Conservation (phyloP, 2,113 vertebrate species). For the Sialia sialis region DNA sequence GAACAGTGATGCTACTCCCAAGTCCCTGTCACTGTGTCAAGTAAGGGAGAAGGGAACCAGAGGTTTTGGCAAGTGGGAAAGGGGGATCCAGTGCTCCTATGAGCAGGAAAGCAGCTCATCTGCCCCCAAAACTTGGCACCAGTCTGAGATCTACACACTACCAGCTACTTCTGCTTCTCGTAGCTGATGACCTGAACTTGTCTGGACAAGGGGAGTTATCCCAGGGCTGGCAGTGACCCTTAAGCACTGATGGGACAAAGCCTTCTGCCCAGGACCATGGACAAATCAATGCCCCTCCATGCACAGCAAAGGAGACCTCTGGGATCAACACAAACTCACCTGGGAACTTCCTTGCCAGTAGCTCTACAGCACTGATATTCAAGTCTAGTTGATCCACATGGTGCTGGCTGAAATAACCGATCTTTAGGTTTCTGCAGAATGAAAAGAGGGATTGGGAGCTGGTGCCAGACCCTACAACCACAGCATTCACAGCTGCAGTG, state of each 20-base stretch:
- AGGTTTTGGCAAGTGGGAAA: neutral
- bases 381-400: slow-evolving; percentile 97
- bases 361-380: slow-evolving; percentile 90
- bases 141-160: neutral
- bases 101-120: neutral
- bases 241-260: neutral
- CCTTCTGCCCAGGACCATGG: neutral
- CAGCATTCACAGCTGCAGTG: neutral
- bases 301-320: neutral
- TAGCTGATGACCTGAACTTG: neutral
- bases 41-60: neutral
- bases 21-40: fast-evolving
- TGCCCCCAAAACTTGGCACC: neutral
- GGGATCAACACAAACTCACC: slow-evolving; percentile 69
- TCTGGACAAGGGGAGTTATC: fast-evolving
- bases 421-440: slow-evolving; percentile 88
- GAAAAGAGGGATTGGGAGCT: neutral
- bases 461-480: neutral
- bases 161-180: neutral
- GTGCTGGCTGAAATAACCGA: slow-evolving; percentile 97
- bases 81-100: neutral
- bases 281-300: neutral
- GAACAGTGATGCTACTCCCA: neutral
- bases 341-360: slow-evolving; percentile 90
- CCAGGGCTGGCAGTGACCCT: neutral